Conservation (phyloP, 2,797 vertebrate species). For the Sorex maritimensis region DNA sequence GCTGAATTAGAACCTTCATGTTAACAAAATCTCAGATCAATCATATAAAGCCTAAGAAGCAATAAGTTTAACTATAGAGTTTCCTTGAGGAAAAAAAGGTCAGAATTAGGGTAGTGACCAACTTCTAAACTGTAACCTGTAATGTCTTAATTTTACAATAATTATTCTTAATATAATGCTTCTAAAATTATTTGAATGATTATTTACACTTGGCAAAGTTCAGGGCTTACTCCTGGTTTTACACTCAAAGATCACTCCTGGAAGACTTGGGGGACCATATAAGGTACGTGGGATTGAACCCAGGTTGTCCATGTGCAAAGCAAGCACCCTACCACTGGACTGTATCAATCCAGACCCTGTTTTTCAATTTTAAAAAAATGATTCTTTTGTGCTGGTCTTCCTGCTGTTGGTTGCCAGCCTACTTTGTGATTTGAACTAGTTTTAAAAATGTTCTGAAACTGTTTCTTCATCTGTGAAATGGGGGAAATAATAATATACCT, state of each 20-base stretch:
- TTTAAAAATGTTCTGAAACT: not conserved
- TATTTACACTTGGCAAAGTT: not conserved
- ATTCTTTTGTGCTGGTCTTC: not conserved
- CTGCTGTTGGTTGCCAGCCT: not conserved
- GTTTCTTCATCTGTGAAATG: not conserved
- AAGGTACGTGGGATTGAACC: too few species aligned
- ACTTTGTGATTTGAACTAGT: not conserved
- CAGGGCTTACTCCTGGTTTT: too few species aligned
- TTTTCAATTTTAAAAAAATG: slow-evolving; percentile 37
- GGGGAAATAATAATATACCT: not conserved
- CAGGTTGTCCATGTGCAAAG: too few species aligned
- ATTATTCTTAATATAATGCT: slow-evolving; percentile 46
- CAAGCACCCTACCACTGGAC: not conserved
- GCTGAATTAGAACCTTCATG: slow-evolving; percentile 39
- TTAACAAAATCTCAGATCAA: slow-evolving; percentile 36
- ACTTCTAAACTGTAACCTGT: slow-evolving; percentile 6
- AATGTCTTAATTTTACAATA: slow-evolving; percentile 57
- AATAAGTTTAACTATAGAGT: not conserved
- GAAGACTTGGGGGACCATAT: too few species aligned
- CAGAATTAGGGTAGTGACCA: not conserved
- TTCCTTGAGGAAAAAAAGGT: slow-evolving; percentile 21
- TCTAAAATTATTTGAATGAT: slow-evolving; percentile 27
- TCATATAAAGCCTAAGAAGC: slow-evolving; percentile 43
- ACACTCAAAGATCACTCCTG: too few species aligned
- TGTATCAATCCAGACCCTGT: too few species aligned